These are phyloP conservation scores for Dendrolimus pini DNA, from an alignment of 2,888 invertebrate genomes.

Conservation along the genomic window DNA sequence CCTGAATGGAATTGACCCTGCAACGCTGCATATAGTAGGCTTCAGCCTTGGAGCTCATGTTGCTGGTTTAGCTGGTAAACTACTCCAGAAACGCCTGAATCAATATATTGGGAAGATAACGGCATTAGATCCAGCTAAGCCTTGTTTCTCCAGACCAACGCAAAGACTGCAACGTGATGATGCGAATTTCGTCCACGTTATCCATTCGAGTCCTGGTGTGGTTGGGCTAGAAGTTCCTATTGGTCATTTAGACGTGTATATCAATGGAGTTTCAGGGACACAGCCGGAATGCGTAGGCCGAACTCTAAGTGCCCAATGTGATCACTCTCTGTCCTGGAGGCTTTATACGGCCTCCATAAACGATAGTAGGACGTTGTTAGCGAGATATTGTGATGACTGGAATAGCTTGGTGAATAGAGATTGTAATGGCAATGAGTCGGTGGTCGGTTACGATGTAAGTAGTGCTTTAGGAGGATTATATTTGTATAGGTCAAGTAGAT, in stretches of 20 bases:
- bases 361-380: slow-evolving; percentile 29
- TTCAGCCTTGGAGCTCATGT: slow-evolving; percentile 81
- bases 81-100: slow-evolving; percentile 35
- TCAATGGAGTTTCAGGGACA: slow-evolving; percentile 49
- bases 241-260: slow-evolving; percentile 58
- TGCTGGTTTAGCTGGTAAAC: slow-evolving; percentile 63
- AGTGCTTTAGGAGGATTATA: slow-evolving; percentile 36
- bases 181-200: slow-evolving; percentile 55
- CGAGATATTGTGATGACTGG: slow-evolving; percentile 39
- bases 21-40: slow-evolving; percentile 75
- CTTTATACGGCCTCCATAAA: slow-evolving; percentile 42
- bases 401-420: slow-evolving; percentile 29
- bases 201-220: slow-evolving; percentile 57
- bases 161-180: slow-evolving; percentile 38
- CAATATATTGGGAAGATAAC: slow-evolving; percentile 43
- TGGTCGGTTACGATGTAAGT: slow-evolving; percentile 42
- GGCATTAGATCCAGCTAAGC: slow-evolving; percentile 59
- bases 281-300: slow-evolving; percentile 50
- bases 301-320: slow-evolving; percentile 49
- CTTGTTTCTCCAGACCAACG: slow-evolving; percentile 44
- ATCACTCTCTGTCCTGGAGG: slow-evolving; percentile 57
- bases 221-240: slow-evolving; percentile 48
- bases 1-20: slow-evolving; percentile 42
- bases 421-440: slow-evolving; percentile 38
- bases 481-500: slow-evolving; percentile 37